Evolutionary conservation across 2,113 vertebrate genomes (phyloP).

Genomic region (Mandrillus leucophaeus): DNA sequence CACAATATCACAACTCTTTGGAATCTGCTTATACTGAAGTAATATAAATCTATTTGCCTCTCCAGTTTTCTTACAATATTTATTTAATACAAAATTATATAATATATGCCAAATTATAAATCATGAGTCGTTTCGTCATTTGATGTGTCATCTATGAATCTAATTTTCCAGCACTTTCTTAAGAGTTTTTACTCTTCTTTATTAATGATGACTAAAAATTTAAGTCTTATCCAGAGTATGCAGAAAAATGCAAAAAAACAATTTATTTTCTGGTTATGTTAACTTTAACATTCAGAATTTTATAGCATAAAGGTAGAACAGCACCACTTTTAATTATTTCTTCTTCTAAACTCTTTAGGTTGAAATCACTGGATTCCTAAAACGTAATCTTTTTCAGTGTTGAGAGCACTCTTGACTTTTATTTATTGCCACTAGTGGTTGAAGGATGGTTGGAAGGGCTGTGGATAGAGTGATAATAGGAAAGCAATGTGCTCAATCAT

Average conservation of each 20-base stretch:
- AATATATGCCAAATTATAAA: neutral
- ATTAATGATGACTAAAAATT: neutral
- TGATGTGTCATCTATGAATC: neutral
- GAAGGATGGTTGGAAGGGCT: neutral
- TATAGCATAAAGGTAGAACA: neutral
- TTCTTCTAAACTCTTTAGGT: neutral
- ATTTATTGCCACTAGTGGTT: neutral
- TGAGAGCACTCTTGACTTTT: neutral
- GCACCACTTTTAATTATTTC: neutral
- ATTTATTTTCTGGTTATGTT: neutral
- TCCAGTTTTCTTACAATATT: neutral
- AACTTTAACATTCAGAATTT: neutral
- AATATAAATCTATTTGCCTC: neutral
- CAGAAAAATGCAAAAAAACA: neutral
- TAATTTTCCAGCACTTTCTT: neutral
- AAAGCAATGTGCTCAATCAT: neutral
- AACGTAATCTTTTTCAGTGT: neutral
- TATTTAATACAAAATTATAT: neutral
- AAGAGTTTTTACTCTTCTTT: neutral
- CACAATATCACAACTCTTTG: neutral
- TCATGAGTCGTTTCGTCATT: neutral
- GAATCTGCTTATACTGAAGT: neutral
- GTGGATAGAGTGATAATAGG: neutral
- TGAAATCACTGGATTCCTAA: neutral
- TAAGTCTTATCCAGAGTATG: neutral